These are phyloP conservation scores for Pteropus rufus DNA, from an alignment of 2,797 vertebrate genomes.

Conservation along the genomic window DNA sequence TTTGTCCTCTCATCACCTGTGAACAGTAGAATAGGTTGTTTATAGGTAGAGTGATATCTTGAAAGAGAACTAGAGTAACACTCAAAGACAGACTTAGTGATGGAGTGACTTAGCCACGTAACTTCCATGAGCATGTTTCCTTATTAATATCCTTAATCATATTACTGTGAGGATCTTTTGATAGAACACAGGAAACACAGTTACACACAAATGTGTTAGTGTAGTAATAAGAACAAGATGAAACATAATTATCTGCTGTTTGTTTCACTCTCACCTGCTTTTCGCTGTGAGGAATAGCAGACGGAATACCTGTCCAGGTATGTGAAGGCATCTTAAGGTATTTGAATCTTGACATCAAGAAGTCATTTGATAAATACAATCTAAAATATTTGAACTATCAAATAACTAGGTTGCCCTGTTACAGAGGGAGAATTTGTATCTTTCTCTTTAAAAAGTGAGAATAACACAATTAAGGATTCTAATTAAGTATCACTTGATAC, in stretches of 20 bases:
- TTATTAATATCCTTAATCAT: neutral
- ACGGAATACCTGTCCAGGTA: neutral
- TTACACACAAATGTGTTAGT: neutral
- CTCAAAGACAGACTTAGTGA: neutral
- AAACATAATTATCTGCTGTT: neutral
- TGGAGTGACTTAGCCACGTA: neutral
- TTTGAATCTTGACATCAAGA: constrained; percentile 7
- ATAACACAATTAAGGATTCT: neutral
- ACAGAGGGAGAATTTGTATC: neutral
- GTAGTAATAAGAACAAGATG: neutral
- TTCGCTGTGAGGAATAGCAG: neutral
- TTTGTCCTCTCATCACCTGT: neutral
- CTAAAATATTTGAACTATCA: neutral
- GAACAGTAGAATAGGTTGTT: neutral
- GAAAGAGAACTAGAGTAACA: neutral
- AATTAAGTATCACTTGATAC: neutral
- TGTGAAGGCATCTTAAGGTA: neutral
- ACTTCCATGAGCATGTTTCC: neutral
- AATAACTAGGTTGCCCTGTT: neutral
- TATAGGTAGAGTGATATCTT: neutral
- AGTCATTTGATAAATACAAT: constrained; percentile 1
- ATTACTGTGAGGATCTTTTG: neutral
- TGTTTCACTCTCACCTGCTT: neutral
- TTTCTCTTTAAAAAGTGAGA: neutral
- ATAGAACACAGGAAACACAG: neutral